Percentiles rank a stretch among this genome's conserved stretches.
phyloP scores from a whole-genome alignment of 2,113 vertebrate genomes.

The Burhinus bistriatus region DNA sequence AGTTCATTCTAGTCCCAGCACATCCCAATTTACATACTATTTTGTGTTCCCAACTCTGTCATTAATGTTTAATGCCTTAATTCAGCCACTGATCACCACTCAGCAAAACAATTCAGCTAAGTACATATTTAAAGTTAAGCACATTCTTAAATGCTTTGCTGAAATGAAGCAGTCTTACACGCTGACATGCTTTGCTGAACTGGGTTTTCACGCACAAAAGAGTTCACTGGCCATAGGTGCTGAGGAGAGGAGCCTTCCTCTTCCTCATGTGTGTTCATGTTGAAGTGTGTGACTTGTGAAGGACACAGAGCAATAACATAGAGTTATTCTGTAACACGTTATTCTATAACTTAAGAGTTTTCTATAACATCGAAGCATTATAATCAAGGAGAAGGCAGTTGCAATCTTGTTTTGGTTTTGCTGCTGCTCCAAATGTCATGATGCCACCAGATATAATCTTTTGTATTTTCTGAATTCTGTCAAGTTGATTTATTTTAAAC shows the following conservation, averaged over 20 bases:
- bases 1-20: background rate
- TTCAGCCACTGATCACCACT: conserved; percentile 35
- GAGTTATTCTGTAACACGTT: background rate
- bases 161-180: background rate
- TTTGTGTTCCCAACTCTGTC: conserved; percentile 22
- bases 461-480: background rate
- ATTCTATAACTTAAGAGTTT: background rate
- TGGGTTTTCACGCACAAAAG: background rate
- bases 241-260: background rate
- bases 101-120: conserved; percentile 18
- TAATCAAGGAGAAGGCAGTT: background rate
- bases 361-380: background rate
- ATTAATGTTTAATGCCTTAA: conserved; percentile 43
- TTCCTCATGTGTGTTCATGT: background rate
- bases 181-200: background rate
- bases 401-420: background rate
- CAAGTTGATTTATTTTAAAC: background rate
- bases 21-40: conserved; percentile 31
- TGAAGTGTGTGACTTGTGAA: background rate
- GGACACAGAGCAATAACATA: background rate
- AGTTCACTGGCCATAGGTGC: background rate
- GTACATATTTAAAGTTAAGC: conserved; percentile 17
- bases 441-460: background rate
- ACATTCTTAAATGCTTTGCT: background rate
- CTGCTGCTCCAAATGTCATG: background rate